phyloP scores from a whole-genome alignment of 1,140 invertebrate species.

The Reticulitermes speratus region DNA sequence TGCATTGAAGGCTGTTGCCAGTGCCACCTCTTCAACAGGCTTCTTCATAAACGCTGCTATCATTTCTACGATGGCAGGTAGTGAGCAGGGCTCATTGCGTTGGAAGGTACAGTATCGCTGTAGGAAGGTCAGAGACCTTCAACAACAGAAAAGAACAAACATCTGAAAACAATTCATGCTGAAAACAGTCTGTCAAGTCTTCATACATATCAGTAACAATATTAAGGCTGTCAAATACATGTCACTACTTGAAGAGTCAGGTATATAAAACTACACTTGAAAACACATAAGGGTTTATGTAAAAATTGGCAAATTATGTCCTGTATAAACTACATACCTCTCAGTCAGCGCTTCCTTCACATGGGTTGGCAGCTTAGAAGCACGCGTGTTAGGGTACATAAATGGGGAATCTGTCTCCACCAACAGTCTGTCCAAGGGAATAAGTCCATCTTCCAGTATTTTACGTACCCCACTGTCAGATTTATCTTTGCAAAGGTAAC shows the following conservation, averaged over 20 bases:
- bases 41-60: slow-evolving; percentile 86
- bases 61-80: slow-evolving; percentile 91
- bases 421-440: slow-evolving; percentile 81
- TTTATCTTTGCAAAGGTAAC: slow-evolving; percentile 92
- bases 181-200: slow-evolving; percentile 37
- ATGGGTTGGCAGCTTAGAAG: slow-evolving; percentile 82
- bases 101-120: slow-evolving; percentile 90
- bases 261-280: too few relatives aligned
- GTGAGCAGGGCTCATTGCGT: slow-evolving; percentile 91
- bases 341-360: slow-evolving; percentile 86
- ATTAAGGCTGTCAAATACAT: too few relatives aligned
- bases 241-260: too few relatives aligned
- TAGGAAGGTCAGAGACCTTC: slow-evolving; percentile 59
- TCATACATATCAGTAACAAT: background rate
- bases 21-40: slow-evolving; percentile 84
- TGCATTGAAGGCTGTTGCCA: slow-evolving; percentile 91
- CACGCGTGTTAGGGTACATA: slow-evolving; percentile 93
- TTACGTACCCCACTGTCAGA: slow-evolving; percentile 85
- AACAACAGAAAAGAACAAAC: slow-evolving; percentile 34
- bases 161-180: background rate
- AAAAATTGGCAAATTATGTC: too few relatives aligned
- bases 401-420: slow-evolving; percentile 94
- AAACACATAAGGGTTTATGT: too few relatives aligned
- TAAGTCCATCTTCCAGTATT: slow-evolving; percentile 72
- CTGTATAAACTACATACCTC: slow-evolving; percentile 52